Base-by-base conservation (phyloP, 2,888 invertebrate genomes). In the Maniola hyperantus region DNA sequence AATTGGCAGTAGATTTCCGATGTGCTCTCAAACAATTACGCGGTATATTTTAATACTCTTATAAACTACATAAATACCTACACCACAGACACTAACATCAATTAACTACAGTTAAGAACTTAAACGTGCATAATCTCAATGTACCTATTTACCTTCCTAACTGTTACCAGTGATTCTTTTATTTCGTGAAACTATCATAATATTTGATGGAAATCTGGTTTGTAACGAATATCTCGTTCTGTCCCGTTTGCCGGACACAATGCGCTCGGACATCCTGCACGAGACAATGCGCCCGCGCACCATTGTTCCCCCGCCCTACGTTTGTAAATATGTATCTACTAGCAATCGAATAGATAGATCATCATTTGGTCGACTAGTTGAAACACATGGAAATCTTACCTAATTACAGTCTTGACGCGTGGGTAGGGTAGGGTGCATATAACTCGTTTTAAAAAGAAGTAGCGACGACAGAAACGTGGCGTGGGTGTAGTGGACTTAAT, bases 161-260 rank as follows among this genome's bases (percentile, higher is more conserved):
- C 4, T 15, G 26, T 46, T 33, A 42, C 46, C 10, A 6, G n/a
- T 18, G 13, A 55, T 57, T 44, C 11, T 15, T 62, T 53, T 53
- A 39, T 53, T 62, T 8, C 20, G 18, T 39, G n/a, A 39, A 61
- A 62, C 26, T 42, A 70, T 68, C 48, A 68, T 69, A 75, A 68
- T 72, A 76, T 75, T 77, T 76, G 73, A 76, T 77, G 74, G 71
- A 77, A 79, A 75, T 77, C 75, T 73, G 66, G 77, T 76, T 78
- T 79, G 77, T 83, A 85, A 84, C 80, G 78, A 82, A 83, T 80
- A 86, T 87, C 83, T 88, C 89, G 91, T 91, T 91, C 91, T 91
- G 91, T 89, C 82, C 91, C 91, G 91, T 89, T 91, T 90, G 83
- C 80, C 76, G 76, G 82, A 79, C 80, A 92, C 91, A 92, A 91